Conservation (phyloP, 2,888 invertebrate species). For the Catonia carolina region DNA sequence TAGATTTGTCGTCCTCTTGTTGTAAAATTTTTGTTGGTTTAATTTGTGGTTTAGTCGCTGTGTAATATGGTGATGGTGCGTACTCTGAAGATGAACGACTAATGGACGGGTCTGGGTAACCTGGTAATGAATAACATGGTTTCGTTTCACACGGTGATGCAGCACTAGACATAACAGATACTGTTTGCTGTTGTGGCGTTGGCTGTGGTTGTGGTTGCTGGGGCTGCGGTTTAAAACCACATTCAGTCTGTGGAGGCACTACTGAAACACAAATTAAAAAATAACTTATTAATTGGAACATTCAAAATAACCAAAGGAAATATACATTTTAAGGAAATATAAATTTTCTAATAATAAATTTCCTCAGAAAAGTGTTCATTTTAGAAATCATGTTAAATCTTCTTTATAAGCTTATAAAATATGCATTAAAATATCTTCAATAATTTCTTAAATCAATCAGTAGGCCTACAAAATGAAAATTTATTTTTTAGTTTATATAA, state of each 20-base stretch:
- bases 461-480: no score
- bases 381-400: no score
- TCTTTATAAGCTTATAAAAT: no score
- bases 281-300: no score
- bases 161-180: slow-evolving; percentile 17
- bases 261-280: slow-evolving; percentile 8
- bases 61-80: slow-evolving; percentile 24
- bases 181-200: slow-evolving; percentile 1
- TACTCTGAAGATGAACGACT: slow-evolving; percentile 35
- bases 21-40: slow-evolving; percentile 50
- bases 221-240: not conserved
- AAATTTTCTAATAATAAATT: no score
- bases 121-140: slow-evolving; percentile 41
- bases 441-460: no score
- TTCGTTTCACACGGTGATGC: slow-evolving; percentile 42
- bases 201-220: no score
- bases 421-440: no score
- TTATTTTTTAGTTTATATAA: no score
- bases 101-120: slow-evolving; percentile 29
- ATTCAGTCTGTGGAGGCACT: slow-evolving; percentile 5
- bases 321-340: no score
- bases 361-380: no score
- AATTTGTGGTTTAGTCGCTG: slow-evolving; percentile 41
- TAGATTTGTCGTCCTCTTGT: slow-evolving; percentile 32
- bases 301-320: no score